Evolutionary conservation across 2,797 vertebrate species (phyloP), one percentile per base, ranked within the genome.

Genomic region (Microchirus variegatus): DNA sequence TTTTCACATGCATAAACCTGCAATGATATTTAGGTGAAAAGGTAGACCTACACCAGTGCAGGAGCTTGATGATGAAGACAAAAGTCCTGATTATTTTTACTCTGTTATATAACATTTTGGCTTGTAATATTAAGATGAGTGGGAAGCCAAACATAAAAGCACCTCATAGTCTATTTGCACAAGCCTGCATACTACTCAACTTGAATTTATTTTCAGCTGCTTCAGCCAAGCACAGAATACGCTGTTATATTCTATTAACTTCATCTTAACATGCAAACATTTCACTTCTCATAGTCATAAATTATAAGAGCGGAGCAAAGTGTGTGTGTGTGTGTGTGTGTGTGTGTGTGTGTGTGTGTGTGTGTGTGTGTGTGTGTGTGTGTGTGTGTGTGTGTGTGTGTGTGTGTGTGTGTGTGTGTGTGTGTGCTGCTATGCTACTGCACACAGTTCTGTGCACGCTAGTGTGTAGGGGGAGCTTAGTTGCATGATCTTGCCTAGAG

Each of bases 41-140:
- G 5, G 31, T 8, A 31, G 31, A 31, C 31, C 31, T 8, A 31
- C 8, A 31, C 5, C 19, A 26, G 19, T 48, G 19, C 46, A 17
- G 14, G n/a, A 11, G 48, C 35, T 59, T 10, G 43, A 45, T 10
- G 56, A 54, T 10, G 59, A 58, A 72, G 17, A 55, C n/a, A 73
- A 26, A 47, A 52, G 49, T 63, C 47, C 51, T 55, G 66, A 64
- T 64, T 43, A 68, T 70, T 76, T 78, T 64, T 60, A 71, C 42
- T 38, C 36, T 18, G 42, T 80, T 80, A 74, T 70, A 56, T 58
- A 82, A 85, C 59, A 59, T 63, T 67, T 68, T 78, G 56, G 73
- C 83, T 73, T 51, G 53, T 53, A 55, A 61, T 68, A 69, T 47
- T 0, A 7, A 63, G 41, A 66, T 63, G 54, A 75, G 78, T 70